Evolutionary conservation across 2,113 vertebrate species (phyloP), one percentile per base, ranked within the genome.

Genomic region (Reinhardtius hippoglossoides): DNA sequence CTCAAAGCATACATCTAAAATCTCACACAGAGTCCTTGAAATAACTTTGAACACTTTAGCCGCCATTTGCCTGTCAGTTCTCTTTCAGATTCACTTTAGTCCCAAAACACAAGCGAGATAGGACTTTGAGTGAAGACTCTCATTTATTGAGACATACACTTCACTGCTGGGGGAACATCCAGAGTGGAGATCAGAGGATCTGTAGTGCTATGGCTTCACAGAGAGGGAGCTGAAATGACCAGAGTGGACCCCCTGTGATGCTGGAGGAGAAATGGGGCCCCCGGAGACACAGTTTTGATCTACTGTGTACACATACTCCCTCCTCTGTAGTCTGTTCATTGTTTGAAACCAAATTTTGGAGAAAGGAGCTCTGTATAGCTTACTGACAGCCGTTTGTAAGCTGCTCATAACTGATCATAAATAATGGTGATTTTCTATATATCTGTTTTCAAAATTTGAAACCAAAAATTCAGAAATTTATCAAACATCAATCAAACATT

Each of bases 161-260:
- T 75, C 37, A 23, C 15, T 52, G 50, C 37, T 56, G 66, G 71
- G 62, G 20, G 50, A 54, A n/a, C 50, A n/a, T 23, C 23, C 35
- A 23, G 65, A 71, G 62, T 23, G 18, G 48, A 81, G 44, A 79
- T 70, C 62, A 77, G 48, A 80, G 60, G 40, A 66, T 60, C 58
- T 74, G 54, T 42, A 37, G 44, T n/a, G 15, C 50, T 26, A 16
- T 20, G 55, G 58, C 66, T 67, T 69, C 59, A 63, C 50, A 73
- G 63, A 10, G 35, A 24, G 63, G 57, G 26, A 74, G 66, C 52
- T 15, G 12, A 65, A 71, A 61, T 61, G 63, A 75, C 74, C 62
- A 68, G 37, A 61, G 66, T 35, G 23, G 57, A 64, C 23, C 31
- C 48, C 46, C 31, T 56, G 65, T 71, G 69, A 16, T 75, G 71